Percentiles rank a stretch among this genome's conserved stretches.
These are phyloP conservation scores for Sphaerodactylus townsendi DNA, from an alignment of 2,113 vertebrate genomes.

Conservation along the genomic window DNA sequence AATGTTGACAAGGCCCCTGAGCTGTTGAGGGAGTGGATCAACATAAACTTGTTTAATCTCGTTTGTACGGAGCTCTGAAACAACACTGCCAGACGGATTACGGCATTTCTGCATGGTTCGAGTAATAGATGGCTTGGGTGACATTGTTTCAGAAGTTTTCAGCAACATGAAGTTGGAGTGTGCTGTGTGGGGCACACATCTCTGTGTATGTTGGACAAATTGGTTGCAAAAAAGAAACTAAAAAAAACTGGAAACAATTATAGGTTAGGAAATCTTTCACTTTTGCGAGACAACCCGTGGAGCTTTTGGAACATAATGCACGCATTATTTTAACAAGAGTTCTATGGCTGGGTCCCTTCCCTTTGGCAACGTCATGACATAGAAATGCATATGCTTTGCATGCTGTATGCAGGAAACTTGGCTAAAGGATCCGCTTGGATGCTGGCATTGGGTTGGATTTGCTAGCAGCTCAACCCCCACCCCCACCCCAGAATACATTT, in stretches of 20 bases:
- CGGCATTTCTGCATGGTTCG: neutral
- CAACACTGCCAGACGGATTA: neutral
- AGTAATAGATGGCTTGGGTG: no score
- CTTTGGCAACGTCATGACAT: neutral
- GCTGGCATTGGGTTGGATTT: neutral
- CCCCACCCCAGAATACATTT: conserved; percentile 32
- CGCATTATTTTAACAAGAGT: conserved; percentile 16
- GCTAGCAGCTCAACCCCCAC: neutral
- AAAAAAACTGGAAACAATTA: conserved; percentile 43
- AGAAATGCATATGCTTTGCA: conserved; percentile 1
- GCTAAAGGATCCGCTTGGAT: neutral
- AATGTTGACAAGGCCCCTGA: neutral
- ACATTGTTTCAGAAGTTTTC: no score
- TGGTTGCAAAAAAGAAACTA: neutral
- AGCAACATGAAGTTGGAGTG: conserved; percentile 11
- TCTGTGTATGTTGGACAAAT: neutral
- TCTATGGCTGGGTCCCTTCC: neutral
- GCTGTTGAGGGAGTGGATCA: no score
- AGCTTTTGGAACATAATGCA: neutral
- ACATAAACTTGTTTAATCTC: neutral
- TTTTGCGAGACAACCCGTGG: neutral
- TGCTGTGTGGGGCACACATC: fast-evolving
- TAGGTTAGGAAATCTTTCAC: neutral
- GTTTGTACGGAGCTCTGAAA: neutral
- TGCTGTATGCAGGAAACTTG: conserved; percentile 16